Conservation (phyloP, 2,797 vertebrate genomes). For the Tenualosa thibaudeaui region DNA sequence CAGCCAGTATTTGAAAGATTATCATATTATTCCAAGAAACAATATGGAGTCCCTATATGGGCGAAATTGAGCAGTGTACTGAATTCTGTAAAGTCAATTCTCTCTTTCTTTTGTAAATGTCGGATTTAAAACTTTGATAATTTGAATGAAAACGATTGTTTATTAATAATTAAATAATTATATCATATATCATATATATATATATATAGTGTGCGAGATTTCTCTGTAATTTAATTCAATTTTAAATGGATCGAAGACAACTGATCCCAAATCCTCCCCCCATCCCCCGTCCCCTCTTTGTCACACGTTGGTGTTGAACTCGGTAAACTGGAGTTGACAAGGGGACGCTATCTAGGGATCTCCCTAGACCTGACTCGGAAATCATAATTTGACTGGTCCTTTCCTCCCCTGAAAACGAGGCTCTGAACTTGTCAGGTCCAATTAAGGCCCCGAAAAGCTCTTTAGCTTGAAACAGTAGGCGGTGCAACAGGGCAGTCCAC, state of each 20-base stretch:
- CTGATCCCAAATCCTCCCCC: background rate
- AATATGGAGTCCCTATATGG: background rate
- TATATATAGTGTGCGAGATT: background rate
- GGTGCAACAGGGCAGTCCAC: constrained; percentile 58
- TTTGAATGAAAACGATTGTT: background rate
- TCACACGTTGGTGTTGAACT: constrained; percentile 71
- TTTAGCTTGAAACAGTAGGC: constrained; percentile 73
- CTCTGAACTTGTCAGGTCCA: constrained; percentile 97
- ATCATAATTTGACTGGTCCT: constrained; percentile 88
- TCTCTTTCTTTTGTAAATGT: no score
- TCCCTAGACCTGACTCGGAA: constrained; percentile 83
- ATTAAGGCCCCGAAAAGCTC: constrained; percentile 85
- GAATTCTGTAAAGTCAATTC: background rate
- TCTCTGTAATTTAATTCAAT: background rate
- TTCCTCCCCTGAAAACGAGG: constrained; percentile 79
- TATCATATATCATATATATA: no score
- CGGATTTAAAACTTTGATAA: no score
- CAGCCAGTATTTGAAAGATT: background rate
- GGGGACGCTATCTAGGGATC: constrained; percentile 71
- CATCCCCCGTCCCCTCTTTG: constrained; percentile 24
- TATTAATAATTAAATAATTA: background rate
- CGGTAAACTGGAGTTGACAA: constrained; percentile 64
- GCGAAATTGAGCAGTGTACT: background rate
- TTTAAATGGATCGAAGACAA: background rate
- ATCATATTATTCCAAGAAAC: background rate